Base-by-base conservation (phyloP, 2,888 invertebrate genomes). In the Athalia rosae region DNA sequence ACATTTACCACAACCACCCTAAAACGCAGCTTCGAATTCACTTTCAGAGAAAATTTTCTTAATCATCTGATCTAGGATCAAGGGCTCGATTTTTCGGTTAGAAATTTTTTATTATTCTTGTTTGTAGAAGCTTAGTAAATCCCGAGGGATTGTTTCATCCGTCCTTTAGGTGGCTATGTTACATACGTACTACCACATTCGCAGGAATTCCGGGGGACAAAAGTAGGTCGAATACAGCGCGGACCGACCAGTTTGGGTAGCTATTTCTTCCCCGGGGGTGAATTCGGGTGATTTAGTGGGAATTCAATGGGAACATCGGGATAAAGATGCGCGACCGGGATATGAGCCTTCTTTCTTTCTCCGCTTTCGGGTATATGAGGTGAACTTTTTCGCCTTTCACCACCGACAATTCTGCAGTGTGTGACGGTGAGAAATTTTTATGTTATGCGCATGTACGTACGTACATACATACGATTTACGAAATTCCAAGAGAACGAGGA, bases 221-320 rank as follows among this genome's bases (percentile, higher is more conserved):
- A 45, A 71, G 13, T 71, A 58, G 71, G 56, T 58, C 71, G 58
- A 58, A 43, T 43, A 71, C 71, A 71, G 13, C 4, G 53, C 28
- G 28, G 71, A 71, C 8, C 7, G 45, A n/a, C 58, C 8, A 47
- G 53, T 15, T 48, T 58, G 58, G 58, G 9, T 45, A 45, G 64
- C 63, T n/a, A 15, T 71, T 41, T 41, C 41, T 71, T 71, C 71
- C 71, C 71, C 71, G 4, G 45, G 71, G 71, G 8, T 71, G 13
- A 58, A 71, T 58, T 58, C 56, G 7, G 9, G 56, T 71, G 71
- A 71, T 71, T 71, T 71, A 71, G 71, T 56, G 71, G 71, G 71
- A 71, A 58, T 58, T 43, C 45, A 71, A 58, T n/a, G 71, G 71
- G 50, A 58, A 58, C 71, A 43, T n/a, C 53, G 45, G 67, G 67